A percentile compares a stretch with the other conserved stretches of the same genome.
phyloP scores from a whole-genome alignment of 2,888 invertebrate genomes.

The Oligia latruncula region DNA sequence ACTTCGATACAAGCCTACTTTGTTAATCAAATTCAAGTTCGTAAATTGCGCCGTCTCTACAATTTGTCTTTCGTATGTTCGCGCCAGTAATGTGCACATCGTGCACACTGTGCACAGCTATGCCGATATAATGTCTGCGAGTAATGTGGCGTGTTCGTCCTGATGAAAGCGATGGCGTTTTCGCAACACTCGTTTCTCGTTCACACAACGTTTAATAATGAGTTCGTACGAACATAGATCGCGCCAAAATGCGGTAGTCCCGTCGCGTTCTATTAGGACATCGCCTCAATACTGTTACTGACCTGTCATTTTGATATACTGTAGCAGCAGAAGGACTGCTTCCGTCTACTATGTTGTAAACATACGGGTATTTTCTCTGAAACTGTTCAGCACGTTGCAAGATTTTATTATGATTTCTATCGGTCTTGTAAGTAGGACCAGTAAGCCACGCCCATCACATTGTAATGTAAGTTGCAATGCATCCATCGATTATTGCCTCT shows the following conservation, averaged over 20 bases:
- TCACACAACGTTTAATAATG: not conserved
- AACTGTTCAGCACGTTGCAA: no score
- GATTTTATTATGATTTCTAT: no score
- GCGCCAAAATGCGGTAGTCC: no score
- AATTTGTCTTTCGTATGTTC: not conserved
- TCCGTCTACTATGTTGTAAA: not conserved
- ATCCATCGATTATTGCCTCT: no score
- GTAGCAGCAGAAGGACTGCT: not conserved
- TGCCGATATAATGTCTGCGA: not conserved
- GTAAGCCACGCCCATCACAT: no score
- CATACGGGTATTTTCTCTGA: no score
- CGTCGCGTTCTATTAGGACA: not conserved
- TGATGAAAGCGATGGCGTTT: not conserved
- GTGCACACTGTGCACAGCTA: not conserved
- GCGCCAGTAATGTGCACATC: not conserved
- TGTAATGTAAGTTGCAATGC: not conserved
- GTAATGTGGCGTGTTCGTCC: not conserved
- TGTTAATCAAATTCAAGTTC: slow-evolving; percentile 14
- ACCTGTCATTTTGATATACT: not conserved
- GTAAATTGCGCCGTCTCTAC: slow-evolving; percentile 16
- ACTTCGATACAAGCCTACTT: slow-evolving; percentile 28
- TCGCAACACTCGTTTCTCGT: not conserved
- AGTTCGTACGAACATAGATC: not conserved
- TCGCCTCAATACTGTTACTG: not conserved
- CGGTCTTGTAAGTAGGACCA: not conserved